These are phyloP conservation scores for Empis livida DNA, from an alignment of 2,888 invertebrate genomes.

Conservation along the genomic window DNA sequence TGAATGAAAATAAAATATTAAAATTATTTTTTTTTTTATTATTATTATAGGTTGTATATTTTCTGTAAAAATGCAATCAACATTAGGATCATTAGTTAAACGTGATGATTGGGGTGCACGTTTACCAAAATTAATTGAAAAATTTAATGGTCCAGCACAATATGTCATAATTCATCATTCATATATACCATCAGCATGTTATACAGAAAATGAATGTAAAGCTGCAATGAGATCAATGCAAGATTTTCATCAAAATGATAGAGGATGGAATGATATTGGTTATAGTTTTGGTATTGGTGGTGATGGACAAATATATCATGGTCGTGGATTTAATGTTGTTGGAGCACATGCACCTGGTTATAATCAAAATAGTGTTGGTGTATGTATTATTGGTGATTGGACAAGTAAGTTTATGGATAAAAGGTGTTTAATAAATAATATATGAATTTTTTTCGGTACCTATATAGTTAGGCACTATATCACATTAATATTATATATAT, in stretches of 20 bases:
- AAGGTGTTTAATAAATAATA: no score
- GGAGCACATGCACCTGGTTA: constrained; percentile 60
- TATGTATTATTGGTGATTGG: constrained; percentile 62
- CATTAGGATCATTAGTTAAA: constrained; percentile 23
- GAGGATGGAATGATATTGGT: constrained; percentile 58
- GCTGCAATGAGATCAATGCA: constrained; percentile 53
- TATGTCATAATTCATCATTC: constrained; percentile 63
- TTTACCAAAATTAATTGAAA: constrained; percentile 35
- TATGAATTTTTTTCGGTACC: no score
- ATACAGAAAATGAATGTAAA: constrained; percentile 39
- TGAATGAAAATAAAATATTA: no score
- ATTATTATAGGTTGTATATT: background rate
- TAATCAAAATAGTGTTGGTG: constrained; percentile 54
- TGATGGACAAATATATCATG: constrained; percentile 56
- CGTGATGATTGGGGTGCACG: constrained; percentile 48
- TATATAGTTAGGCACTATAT: no score
- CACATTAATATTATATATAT: no score
- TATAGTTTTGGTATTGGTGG: constrained; percentile 59
- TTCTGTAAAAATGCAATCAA: constrained; percentile 7
- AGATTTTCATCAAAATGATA: constrained; percentile 43
- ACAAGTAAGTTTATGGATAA: constrained; percentile 40
- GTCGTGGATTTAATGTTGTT: constrained; percentile 53
- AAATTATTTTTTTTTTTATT: no score
- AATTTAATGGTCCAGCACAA: constrained; percentile 45
- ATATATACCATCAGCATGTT: constrained; percentile 48